Base-by-base conservation (phyloP, 2,888 invertebrate genomes). In the Synergus itoensis region DNA sequence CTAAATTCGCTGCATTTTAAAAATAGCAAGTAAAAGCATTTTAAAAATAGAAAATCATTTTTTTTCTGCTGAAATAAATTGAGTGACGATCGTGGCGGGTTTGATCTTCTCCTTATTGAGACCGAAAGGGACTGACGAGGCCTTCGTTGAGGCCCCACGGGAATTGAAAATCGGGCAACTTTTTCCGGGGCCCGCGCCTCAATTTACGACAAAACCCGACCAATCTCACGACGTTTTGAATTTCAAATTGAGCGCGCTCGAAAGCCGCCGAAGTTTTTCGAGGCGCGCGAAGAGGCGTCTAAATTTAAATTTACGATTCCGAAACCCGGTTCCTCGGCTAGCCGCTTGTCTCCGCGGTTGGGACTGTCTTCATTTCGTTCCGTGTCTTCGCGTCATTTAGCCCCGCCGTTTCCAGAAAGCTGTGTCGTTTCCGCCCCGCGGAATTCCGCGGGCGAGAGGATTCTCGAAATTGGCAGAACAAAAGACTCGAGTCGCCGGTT, bases 321-420 rank as follows among this genome's bases (percentile, higher is more conserved):
- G 62, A 62, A 76, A 76, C 45, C 53, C 28, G 48, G 53, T 28
- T 73, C 73, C 36, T 53, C n/a, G 53, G 48, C 28, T 53, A 28
- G 53, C n/a, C 28, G 53, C 73, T 73, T 73, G 73, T 73, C 73
- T 73, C 73, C 5, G 36, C 48, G 48, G 73, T 48, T 53, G 53
- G 36, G 79, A 75, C 79, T 83, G 84, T 87, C 86, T 86, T 86
- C 85, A 86, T 86, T 83, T 84, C 82, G 80, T 82, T 79, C 48
- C 82, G 81, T 78, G 77, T 64, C 64, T 62, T 40, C 78, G 84
- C 82, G 78, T 78, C 84, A 80, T 83, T 81, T 83, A 81, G 79
- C 69, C 78, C 79, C 76, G 64, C 28, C 69, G 73, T 63, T 76
- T 63, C 79, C 73, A 73, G 73, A 73, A 73, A 73, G 80, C 69